These are phyloP conservation scores for Diadromus collaris DNA, from an alignment of 2,888 invertebrate genomes.

Conservation along the genomic window DNA sequence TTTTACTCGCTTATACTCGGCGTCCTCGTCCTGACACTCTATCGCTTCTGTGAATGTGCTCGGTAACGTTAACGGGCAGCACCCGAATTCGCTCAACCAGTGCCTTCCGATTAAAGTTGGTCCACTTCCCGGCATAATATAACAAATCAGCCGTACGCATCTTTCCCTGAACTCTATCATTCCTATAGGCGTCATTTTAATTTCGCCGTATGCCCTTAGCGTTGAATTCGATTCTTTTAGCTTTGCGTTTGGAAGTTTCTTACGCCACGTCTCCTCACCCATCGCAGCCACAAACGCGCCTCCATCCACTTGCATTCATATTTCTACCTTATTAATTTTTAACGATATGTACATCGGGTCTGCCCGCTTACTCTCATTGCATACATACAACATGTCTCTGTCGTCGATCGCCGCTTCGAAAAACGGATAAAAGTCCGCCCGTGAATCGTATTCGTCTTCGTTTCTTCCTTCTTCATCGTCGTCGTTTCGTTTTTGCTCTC, in stretches of 20 bases:
- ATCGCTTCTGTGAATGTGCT: not conserved
- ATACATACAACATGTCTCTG: slow-evolving; percentile 1
- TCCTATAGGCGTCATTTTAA: not conserved
- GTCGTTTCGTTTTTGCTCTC: not conserved
- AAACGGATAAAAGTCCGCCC: too few species aligned
- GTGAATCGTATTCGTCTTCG: too few species aligned
- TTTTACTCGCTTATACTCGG: not conserved
- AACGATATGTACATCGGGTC: not conserved
- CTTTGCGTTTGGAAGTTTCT: not conserved
- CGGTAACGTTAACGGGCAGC: not conserved
- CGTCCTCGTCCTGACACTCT: not conserved
- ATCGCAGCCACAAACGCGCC: not conserved
- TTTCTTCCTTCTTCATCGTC: too few species aligned
- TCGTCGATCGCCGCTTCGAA: not conserved
- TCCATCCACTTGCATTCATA: not conserved
- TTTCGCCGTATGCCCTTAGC: not conserved
- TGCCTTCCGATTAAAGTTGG: not conserved
- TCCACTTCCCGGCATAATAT: not conserved
- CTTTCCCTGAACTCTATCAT: not conserved
- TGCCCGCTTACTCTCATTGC: not conserved
- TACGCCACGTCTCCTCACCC: not conserved
- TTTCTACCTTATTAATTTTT: not conserved
- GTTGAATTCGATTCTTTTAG: not conserved
- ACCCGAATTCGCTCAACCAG: not conserved
- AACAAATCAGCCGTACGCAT: not conserved